These are phyloP conservation scores for Drosophila mauritiana DNA, from an alignment of 1,140 invertebrate genomes.

Conservation along the genomic window DNA sequence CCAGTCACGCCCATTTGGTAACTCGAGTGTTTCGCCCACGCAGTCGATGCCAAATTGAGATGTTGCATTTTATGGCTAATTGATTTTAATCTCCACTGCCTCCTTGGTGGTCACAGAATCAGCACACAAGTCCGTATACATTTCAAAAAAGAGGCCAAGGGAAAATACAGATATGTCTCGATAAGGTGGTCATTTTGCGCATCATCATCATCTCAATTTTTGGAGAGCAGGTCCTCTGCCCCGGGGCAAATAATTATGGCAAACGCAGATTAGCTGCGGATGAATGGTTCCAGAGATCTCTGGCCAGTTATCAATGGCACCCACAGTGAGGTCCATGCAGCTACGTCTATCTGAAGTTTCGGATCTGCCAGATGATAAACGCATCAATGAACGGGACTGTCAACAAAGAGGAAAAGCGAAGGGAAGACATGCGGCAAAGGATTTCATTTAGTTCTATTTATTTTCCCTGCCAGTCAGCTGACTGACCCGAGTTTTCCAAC, in stretches of 20 bases:
- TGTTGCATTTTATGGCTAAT: slow-evolving; percentile 75
- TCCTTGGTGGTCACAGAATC: slow-evolving; percentile 70
- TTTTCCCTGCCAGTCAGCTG: slow-evolving; percentile 61
- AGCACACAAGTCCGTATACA: slow-evolving; percentile 72
- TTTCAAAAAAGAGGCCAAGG: slow-evolving; percentile 38
- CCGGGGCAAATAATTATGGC: slow-evolving; percentile 66
- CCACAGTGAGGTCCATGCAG: slow-evolving; percentile 27
- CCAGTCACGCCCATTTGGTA: slow-evolving; percentile 19
- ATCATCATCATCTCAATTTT: slow-evolving; percentile 65
- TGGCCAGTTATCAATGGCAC: slow-evolving; percentile 67
- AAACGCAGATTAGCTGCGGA: slow-evolving; percentile 75
- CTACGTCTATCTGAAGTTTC: slow-evolving; percentile 53
- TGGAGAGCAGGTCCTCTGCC: slow-evolving; percentile 18
- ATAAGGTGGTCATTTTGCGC: slow-evolving; percentile 70
- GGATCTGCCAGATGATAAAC: slow-evolving; percentile 66
- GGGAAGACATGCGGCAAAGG: slow-evolving; percentile 33
- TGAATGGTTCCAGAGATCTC: slow-evolving; percentile 28
- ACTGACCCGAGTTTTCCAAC: slow-evolving; percentile 42
- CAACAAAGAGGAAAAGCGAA: slow-evolving; percentile 45
- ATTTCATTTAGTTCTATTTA: slow-evolving; percentile 51
- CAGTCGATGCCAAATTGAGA: slow-evolving; percentile 42
- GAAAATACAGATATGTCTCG: slow-evolving; percentile 40
- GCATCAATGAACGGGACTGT: slow-evolving; percentile 71
- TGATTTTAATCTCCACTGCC: slow-evolving; percentile 69
- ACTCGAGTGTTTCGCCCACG: slow-evolving; percentile 56